phyloP scores from a whole-genome alignment of 1,140 invertebrate genomes.

The Sesamia nonagrioides region DNA sequence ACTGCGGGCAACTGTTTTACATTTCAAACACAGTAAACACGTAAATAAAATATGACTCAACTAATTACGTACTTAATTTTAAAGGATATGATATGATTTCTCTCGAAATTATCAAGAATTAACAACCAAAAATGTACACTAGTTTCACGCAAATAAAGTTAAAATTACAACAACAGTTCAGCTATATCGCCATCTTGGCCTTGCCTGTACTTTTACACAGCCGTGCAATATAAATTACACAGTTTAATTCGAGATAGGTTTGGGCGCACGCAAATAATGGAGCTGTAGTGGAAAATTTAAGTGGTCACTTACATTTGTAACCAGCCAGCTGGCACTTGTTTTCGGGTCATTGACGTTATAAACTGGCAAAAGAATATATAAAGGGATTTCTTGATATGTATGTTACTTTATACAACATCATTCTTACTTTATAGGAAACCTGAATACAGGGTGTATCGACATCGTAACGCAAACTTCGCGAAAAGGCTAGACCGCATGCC shows the following conservation, averaged over 20 bases:
- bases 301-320: background rate
- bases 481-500: too few species aligned
- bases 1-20: background rate
- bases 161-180: background rate
- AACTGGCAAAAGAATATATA: too few species aligned
- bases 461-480: too few species aligned
- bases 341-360: background rate
- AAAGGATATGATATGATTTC: conserved; percentile 47
- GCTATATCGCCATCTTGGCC: background rate
- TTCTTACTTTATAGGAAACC: too few species aligned
- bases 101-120: background rate
- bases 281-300: background rate
- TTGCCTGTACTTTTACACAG: conserved; percentile 25
- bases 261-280: conserved; percentile 15
- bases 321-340: background rate
- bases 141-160: background rate
- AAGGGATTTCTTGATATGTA: too few species aligned
- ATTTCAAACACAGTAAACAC: background rate
- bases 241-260: conserved; percentile 19
- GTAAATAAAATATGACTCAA: conserved; percentile 12
- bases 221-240: conserved; percentile 29
- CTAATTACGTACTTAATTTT: conserved; percentile 20
- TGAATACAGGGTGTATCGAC: too few species aligned
- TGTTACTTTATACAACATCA: too few species aligned
- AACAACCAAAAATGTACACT: conserved; percentile 1